Evolutionary conservation across 1,140 invertebrate genomes (phyloP).

Genomic region (Arion vulgaris): DNA sequence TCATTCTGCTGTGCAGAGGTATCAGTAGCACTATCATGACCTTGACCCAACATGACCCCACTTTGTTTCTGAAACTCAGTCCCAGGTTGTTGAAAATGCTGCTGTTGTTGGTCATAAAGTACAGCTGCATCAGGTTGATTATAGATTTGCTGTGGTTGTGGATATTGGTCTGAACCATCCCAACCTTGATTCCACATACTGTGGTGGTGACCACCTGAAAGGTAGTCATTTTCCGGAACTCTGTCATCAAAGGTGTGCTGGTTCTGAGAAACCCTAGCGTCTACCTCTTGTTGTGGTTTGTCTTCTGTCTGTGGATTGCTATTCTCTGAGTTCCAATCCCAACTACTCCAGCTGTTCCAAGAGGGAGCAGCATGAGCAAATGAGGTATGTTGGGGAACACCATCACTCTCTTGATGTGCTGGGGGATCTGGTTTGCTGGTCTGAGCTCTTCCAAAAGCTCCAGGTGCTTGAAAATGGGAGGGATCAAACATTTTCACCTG

Average conservation of each 20-base stretch:
- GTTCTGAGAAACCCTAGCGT: background rate
- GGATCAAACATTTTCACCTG: slow-evolving; percentile 60
- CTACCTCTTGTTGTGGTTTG: background rate
- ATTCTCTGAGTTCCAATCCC: slow-evolving; percentile 42
- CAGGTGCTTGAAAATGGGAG: slow-evolving; percentile 43
- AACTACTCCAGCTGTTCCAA: slow-evolving; percentile 48
- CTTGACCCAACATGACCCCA: background rate
- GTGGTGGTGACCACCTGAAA: background rate
- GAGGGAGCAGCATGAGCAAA: slow-evolving; percentile 2
- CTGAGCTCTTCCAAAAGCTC: background rate
- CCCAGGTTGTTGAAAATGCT: background rate
- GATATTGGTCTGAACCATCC: background rate
- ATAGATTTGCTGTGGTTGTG: background rate
- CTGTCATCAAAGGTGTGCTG: background rate
- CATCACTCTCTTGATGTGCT: background rate
- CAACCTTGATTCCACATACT: slow-evolving; percentile 11
- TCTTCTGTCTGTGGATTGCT: background rate
- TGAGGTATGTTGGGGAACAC: background rate
- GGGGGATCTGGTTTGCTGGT: background rate
- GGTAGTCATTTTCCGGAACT: background rate
- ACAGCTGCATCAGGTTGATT: background rate
- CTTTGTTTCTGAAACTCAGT: background rate
- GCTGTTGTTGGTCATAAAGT: background rate
- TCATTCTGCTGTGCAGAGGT: background rate
- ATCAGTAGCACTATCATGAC: background rate